Conservation (phyloP, 2,113 vertebrate genomes). For the Axis porcinus region DNA sequence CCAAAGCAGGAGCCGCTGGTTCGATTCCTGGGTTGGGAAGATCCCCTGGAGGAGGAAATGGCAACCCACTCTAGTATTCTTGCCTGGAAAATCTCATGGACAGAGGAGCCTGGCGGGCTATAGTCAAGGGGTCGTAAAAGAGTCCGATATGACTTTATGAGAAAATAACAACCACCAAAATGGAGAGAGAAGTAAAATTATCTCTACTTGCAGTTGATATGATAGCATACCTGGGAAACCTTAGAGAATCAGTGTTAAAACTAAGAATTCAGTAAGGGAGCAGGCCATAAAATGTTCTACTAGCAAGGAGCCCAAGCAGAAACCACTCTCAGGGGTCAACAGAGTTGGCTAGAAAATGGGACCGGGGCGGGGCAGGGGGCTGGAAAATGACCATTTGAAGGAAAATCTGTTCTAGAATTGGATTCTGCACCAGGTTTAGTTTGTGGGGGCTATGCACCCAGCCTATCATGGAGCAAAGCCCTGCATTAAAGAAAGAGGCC, state of each 20-base stretch:
- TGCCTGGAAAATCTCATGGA: neutral
- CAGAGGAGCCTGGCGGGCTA: neutral
- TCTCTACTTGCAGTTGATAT: neutral
- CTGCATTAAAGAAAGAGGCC: slow-evolving; percentile 44
- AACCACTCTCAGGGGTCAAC: neutral
- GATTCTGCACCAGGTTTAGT: neutral
- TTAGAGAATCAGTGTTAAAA: neutral
- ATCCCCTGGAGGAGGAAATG: neutral
- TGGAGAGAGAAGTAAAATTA: neutral
- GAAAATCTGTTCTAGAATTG: neutral
- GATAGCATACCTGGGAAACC: neutral
- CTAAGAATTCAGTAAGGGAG: neutral
- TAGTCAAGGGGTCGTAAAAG: neutral
- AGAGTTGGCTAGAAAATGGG: neutral
- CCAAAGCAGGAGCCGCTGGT: neutral
- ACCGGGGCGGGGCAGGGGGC: neutral
- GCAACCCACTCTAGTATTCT: neutral
- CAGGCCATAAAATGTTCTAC: neutral
- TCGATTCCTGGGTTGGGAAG: neutral
- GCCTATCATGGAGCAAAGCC: neutral
- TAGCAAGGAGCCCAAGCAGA: neutral
- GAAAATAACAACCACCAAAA: neutral
- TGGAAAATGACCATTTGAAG: slow-evolving; percentile 18
- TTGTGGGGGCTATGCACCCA: neutral
- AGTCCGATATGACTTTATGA: neutral